phyloP scores from a whole-genome alignment of 2,888 invertebrate genomes.

The Linnaemya tessellans region DNA sequence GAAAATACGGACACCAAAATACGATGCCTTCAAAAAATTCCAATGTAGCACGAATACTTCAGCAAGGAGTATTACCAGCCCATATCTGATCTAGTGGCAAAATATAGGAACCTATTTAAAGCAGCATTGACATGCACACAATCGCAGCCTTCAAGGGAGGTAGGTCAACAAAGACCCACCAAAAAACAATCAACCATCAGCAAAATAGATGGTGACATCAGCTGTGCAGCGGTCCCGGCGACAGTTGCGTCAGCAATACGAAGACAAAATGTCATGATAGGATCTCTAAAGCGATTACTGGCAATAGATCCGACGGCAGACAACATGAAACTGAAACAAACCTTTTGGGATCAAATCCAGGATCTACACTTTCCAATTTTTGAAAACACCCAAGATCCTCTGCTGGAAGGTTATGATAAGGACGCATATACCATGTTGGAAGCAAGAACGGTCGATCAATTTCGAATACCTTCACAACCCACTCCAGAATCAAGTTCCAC shows the following conservation, averaged over 20 bases:
- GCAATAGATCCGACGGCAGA: not conserved
- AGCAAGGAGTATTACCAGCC: not conserved
- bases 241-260: not conserved
- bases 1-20: not conserved
- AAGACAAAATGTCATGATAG: not conserved
- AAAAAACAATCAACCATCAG: not conserved
- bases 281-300: not conserved
- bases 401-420: not conserved
- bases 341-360: not conserved
- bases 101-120: not conserved
- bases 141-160: not conserved
- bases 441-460: not conserved
- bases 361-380: not conserved
- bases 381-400: not conserved
- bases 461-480: no score
- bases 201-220: not conserved
- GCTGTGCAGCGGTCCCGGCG: not conserved
- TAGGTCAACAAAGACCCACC: not conserved
- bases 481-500: no score
- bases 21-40: not conserved
- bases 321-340: not conserved
- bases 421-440: not conserved
- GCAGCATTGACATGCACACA: not conserved
- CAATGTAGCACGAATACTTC: not conserved
- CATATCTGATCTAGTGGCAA: not conserved